phyloP scores from a whole-genome alignment of 2,113 vertebrate genomes.

The Colaptes auratus region DNA sequence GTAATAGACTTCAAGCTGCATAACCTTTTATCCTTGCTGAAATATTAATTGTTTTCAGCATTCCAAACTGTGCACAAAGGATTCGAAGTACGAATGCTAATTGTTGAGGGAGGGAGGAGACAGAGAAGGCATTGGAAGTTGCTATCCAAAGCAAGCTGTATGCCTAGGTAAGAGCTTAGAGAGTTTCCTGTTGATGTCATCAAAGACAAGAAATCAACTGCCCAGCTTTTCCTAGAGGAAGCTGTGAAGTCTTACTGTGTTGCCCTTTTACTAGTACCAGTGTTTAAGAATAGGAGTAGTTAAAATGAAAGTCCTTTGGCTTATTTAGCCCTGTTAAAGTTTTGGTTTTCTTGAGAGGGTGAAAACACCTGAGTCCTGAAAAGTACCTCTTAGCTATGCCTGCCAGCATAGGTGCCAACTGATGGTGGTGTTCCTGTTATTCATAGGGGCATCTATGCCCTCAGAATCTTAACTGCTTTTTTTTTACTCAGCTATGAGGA shows the following conservation, averaged over 20 bases:
- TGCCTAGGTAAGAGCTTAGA: neutral
- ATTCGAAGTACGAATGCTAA: neutral
- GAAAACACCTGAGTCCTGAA: neutral
- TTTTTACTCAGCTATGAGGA: neutral
- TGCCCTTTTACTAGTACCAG: neutral
- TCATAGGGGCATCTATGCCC: accelerated
- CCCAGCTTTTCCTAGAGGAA: neutral
- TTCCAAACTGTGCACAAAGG: neutral
- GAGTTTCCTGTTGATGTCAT: neutral
- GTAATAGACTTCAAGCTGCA: neutral
- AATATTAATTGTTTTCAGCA: slow-evolving; percentile 14
- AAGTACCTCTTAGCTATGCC: neutral
- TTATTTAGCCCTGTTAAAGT: neutral
- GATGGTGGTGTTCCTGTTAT: accelerated
- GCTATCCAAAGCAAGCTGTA: neutral
- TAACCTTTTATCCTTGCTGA: slow-evolving; percentile 37
- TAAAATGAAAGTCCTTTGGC: neutral
- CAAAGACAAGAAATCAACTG: neutral
- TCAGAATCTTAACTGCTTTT: neutral
- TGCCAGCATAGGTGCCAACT: neutral
- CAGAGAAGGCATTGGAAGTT: neutral
- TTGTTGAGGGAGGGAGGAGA: neutral
- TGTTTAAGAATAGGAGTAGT: neutral
- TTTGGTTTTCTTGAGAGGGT: neutral
- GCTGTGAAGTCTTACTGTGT: neutral